phyloP scores from a whole-genome alignment of 1,140 invertebrate species.

The Polypedilum pembai region DNA sequence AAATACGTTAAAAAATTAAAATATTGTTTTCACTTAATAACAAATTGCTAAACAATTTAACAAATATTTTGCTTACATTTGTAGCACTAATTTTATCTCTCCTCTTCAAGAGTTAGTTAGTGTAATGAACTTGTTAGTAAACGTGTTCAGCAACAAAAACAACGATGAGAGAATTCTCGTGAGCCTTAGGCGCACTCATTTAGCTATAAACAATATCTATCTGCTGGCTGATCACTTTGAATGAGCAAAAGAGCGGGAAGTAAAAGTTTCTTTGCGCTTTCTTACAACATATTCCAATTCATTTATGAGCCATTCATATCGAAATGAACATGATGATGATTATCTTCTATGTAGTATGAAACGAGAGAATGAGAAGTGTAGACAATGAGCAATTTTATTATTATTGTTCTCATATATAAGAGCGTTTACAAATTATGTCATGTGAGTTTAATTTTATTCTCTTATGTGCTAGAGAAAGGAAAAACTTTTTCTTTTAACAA shows the following conservation, averaged over 20 bases:
- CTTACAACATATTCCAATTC: background rate
- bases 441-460: background rate
- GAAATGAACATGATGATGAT: background rate
- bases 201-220: conserved; percentile 18
- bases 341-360: background rate
- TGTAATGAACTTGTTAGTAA: conserved; percentile 9
- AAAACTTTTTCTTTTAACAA: too few species aligned
- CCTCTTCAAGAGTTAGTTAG: background rate
- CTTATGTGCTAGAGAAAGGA: background rate
- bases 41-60: too few species aligned
- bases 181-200: background rate
- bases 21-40: too few species aligned
- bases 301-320: background rate
- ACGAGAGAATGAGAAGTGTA: background rate
- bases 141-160: conserved; percentile 3
- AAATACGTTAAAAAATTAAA: too few species aligned
- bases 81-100: too few species aligned
- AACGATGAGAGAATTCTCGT: background rate
- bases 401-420: background rate
- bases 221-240: background rate
- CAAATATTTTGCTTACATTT: too few species aligned
- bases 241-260: background rate
- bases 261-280: background rate
- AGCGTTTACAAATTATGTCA: conserved; percentile 7
- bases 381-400: conserved; percentile 12